phyloP scores from a whole-genome alignment of 1,140 invertebrate species.

The Proctacanthus coquilletti region DNA sequence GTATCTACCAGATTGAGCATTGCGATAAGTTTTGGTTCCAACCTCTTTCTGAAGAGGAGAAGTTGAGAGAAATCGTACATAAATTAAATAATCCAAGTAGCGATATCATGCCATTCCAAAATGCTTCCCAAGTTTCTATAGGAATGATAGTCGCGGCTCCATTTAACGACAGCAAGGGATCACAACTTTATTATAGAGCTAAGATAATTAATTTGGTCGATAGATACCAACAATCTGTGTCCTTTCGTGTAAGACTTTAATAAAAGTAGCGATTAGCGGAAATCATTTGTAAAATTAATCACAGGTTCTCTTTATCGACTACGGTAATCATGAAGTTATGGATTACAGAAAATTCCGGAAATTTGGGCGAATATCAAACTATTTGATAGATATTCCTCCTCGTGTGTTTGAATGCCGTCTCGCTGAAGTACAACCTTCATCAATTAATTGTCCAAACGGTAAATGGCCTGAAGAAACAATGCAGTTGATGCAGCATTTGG shows the following conservation, averaged over 20 bases:
- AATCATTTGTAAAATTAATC: constrained; percentile 7
- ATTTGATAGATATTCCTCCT: constrained; percentile 28
- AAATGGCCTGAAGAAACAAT: constrained; percentile 43
- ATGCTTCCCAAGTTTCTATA: constrained; percentile 12
- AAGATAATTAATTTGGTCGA: neutral
- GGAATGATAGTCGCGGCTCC: constrained; percentile 28
- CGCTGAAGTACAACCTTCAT: constrained; percentile 46
- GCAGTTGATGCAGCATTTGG: constrained; percentile 32
- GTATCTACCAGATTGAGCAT: constrained; percentile 11
- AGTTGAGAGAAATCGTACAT: constrained; percentile 8
- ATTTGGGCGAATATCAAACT: constrained; percentile 7
- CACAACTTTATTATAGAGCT: neutral
- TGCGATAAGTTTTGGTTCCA: constrained; percentile 26
- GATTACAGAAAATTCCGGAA: constrained; percentile 14
- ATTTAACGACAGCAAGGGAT: constrained; percentile 8
- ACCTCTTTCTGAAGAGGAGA: constrained; percentile 11
- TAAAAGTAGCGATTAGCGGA: too few relatives aligned
- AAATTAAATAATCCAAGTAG: constrained; percentile 12
- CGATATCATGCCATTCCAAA: constrained; percentile 2
- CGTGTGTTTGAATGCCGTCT: constrained; percentile 58
- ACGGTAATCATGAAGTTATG: constrained; percentile 41
- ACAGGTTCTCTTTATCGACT: constrained; percentile 62
- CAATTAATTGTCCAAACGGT: constrained; percentile 34
- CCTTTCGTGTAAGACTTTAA: neutral
- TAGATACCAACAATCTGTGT: too few relatives aligned